phyloP scores from a whole-genome alignment of 2,113 vertebrate species.

The Silurus glanis region DNA sequence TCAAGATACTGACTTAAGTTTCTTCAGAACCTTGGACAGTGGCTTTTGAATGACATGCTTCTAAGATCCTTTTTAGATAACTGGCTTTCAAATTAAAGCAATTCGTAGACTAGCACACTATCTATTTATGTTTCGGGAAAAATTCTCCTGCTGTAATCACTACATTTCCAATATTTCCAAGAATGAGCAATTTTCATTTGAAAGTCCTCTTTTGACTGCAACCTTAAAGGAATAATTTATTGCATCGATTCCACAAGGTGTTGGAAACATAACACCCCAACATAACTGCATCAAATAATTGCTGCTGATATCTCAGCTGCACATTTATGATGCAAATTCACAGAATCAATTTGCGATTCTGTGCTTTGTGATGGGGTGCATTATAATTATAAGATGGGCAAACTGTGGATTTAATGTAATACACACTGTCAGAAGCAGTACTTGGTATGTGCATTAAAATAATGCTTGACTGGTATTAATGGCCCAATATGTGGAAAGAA shows the following conservation, averaged over 20 bases:
- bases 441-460: too few species aligned
- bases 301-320: not conserved
- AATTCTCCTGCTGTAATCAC: not conserved
- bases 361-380: too few species aligned
- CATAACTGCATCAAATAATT: not conserved
- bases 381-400: too few species aligned
- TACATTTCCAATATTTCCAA: not conserved
- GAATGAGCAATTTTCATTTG: not conserved
- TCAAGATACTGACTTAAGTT: not conserved
- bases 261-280: not conserved
- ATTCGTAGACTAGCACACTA: not conserved
- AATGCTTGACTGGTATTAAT: too few species aligned
- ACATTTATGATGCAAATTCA: not conserved
- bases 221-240: not conserved
- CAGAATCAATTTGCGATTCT: not conserved
- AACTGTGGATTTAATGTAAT: too few species aligned
- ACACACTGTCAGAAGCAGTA: too few species aligned
- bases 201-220: not conserved
- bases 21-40: slow-evolving; percentile 41
- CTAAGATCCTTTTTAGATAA: not conserved
- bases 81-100: not conserved
- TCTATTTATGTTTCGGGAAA: not conserved
- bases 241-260: not conserved
- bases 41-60: not conserved
- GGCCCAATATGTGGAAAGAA: too few species aligned